These are phyloP conservation scores for Saxidomus purpurata DNA, from an alignment of 1,140 invertebrate genomes.

Conservation along the genomic window DNA sequence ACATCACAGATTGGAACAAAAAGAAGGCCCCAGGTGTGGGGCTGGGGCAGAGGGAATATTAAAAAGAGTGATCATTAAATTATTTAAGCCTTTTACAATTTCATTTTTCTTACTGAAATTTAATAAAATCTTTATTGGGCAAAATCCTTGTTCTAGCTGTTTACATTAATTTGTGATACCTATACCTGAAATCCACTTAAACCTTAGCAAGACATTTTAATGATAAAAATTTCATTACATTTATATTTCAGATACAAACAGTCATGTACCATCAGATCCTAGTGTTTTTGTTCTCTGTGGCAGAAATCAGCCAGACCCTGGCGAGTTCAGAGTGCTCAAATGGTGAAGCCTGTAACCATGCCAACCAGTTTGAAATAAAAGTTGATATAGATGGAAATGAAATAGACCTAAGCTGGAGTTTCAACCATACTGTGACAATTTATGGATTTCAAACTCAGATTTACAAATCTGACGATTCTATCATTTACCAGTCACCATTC, in stretches of 20 bases:
- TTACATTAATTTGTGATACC: too few relatives aligned
- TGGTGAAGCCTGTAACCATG: not conserved
- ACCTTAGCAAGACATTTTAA: too few relatives aligned
- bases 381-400: slow-evolving; percentile 3
- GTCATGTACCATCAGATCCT: not conserved
- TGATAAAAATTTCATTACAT: too few relatives aligned
- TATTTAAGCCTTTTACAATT: too few relatives aligned
- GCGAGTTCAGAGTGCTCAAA: not conserved
- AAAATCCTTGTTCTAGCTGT: too few relatives aligned
- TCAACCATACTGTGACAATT: slow-evolving; percentile 18
- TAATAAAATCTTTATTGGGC: too few relatives aligned
- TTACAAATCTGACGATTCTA: slow-evolving; percentile 33
- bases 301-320: not conserved
- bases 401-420: slow-evolving; percentile 40
- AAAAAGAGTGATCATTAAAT: too few relatives aligned
- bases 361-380: slow-evolving; percentile 11
- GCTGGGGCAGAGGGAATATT: too few relatives aligned
- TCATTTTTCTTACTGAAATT: too few relatives aligned
- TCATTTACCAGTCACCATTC: slow-evolving; percentile 53
- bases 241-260: not conserved
- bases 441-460: slow-evolving; percentile 59
- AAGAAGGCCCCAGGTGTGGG: too few relatives aligned
- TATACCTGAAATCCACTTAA: too few relatives aligned
- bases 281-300: not conserved
- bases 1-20: too few relatives aligned